Conservation (phyloP, 2,888 invertebrate species). For the Empis stercorea region DNA sequence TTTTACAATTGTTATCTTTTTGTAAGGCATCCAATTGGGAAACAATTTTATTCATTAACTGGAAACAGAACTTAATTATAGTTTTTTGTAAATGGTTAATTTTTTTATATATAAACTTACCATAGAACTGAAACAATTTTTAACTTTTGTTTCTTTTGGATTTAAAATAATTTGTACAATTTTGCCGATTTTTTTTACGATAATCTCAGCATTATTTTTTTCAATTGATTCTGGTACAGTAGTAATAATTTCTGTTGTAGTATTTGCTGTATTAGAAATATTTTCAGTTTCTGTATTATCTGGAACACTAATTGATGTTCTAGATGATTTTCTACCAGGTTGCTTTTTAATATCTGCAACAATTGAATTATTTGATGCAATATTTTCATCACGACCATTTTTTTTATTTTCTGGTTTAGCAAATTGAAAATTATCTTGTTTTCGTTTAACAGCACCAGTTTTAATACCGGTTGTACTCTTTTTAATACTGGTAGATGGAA, state of each 20-base stretch:
- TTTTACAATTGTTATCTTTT: constrained; percentile 48
- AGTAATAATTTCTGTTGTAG: no score
- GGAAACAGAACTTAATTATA: constrained; percentile 20
- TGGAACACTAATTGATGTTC: no score
- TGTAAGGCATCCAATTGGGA: constrained; percentile 50
- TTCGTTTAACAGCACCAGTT: no score
- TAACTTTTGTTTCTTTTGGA: constrained; percentile 43
- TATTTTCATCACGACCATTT: not conserved
- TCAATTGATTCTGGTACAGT: no score
- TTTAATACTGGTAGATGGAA: constrained; percentile 23
- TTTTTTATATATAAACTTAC: constrained; percentile 29
- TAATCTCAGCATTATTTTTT: constrained; percentile 9
- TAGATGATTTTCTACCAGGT: no score
- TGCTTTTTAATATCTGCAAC: no score
- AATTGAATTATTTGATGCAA: no score
- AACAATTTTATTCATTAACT: constrained; percentile 67
- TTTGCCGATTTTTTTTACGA: constrained; percentile 22
- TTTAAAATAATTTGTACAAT: constrained; percentile 52
- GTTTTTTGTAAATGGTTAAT: not conserved
- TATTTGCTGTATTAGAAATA: no score
- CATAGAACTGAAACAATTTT: constrained; percentile 48
- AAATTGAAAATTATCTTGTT: no score
- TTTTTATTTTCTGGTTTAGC: constrained; percentile 9
- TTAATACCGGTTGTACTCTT: constrained; percentile 8
- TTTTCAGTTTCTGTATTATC: no score